These are phyloP conservation scores for Laterallus jamaicensis DNA, from an alignment of 2,113 vertebrate species.

Conservation along the genomic window DNA sequence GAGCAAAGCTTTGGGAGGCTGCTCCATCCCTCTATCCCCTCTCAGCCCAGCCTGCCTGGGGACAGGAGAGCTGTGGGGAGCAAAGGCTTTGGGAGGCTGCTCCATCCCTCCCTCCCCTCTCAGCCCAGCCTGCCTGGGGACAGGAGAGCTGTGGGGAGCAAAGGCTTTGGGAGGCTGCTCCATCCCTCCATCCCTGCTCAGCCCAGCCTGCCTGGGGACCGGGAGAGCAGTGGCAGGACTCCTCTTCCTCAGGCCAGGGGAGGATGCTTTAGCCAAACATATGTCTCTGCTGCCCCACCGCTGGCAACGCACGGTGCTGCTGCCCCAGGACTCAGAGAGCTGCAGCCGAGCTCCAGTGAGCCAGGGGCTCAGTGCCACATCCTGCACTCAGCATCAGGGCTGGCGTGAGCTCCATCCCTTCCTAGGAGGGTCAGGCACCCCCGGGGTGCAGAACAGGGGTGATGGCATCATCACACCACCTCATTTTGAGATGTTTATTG, in stretches of 20 bases:
- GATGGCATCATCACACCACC: accelerated
- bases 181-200: too few species aligned
- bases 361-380: not conserved
- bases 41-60: too few species aligned
- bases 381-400: not conserved
- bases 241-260: not conserved
- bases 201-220: not conserved
- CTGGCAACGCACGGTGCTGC: not conserved
- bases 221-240: not conserved
- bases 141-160: not conserved
- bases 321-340: not conserved
- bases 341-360: not conserved
- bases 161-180: too few species aligned
- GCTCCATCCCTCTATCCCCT: too few species aligned
- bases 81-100: too few species aligned
- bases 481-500: accelerated
- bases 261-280: not conserved
- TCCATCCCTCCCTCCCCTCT: too few species aligned
- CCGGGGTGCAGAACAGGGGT: not conserved
- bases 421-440: not conserved
- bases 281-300: not conserved
- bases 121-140: too few species aligned
- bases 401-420: not conserved
- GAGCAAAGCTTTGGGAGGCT: too few species aligned
- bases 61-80: too few species aligned